A percentile compares a stretch with the other conserved stretches of the same genome.
These are phyloP conservation scores for Noctua janthina DNA, from an alignment of 2,888 invertebrate species.

Conservation along the genomic window DNA sequence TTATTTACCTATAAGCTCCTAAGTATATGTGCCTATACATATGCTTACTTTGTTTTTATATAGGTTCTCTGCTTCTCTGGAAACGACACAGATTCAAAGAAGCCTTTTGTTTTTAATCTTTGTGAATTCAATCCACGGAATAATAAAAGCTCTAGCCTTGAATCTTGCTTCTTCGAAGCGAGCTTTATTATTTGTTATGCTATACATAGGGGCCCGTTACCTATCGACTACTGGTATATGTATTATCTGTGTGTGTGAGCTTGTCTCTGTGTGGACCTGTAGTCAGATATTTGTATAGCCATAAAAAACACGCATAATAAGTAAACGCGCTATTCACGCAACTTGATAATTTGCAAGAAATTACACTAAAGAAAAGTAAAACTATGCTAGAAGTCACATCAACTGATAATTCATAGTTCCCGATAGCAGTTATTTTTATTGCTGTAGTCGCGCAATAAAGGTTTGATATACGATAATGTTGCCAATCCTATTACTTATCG, in stretches of 20 bases:
- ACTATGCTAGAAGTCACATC: slow-evolving; percentile 43
- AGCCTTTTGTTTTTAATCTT: slow-evolving; percentile 52
- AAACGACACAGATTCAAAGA: slow-evolving; percentile 46
- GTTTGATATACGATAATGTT: slow-evolving; percentile 59
- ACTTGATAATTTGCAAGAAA: slow-evolving; percentile 39
- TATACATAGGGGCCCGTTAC: slow-evolving; percentile 42
- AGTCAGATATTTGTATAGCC: slow-evolving; percentile 14
- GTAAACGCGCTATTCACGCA: neutral
- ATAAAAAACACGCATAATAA: slow-evolving; percentile 3
- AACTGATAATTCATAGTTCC: slow-evolving; percentile 51
- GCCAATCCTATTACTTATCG: slow-evolving; percentile 56
- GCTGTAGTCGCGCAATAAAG: slow-evolving; percentile 53
- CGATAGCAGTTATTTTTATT: slow-evolving; percentile 55
- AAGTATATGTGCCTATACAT: neutral
- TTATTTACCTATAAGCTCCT: too few relatives aligned
- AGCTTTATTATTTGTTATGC: slow-evolving; percentile 50
- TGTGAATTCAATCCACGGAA: slow-evolving; percentile 55
- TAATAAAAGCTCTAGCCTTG: slow-evolving; percentile 56
- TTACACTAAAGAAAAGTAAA: slow-evolving; percentile 39
- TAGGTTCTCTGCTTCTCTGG: slow-evolving; percentile 23
- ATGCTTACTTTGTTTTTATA: neutral
- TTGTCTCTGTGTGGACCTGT: neutral
- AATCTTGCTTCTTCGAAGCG: slow-evolving; percentile 35
- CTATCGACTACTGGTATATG: slow-evolving; percentile 16
- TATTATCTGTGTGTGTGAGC: slow-evolving; percentile 7